Conservation (phyloP, 1,140 invertebrate species). For the Drosophila parabipectinata region DNA sequence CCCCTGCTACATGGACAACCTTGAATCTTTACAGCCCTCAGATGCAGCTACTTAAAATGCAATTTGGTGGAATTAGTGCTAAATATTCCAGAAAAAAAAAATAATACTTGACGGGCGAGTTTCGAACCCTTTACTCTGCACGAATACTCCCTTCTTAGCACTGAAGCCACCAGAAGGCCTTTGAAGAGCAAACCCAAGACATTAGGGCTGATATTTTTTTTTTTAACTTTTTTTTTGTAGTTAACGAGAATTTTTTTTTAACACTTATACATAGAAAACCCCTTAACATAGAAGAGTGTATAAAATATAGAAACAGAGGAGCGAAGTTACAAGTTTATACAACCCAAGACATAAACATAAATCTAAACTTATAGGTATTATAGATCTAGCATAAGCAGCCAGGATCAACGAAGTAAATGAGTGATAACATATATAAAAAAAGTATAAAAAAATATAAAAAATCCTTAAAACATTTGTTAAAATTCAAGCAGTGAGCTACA, state of each 20-base stretch:
- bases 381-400: constrained; percentile 67
- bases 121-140: too few relatives aligned
- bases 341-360: constrained; percentile 35
- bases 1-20: neutral
- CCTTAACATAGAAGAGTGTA: constrained; percentile 29
- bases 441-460: constrained; percentile 16
- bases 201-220: constrained; percentile 21
- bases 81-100: neutral
- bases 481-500: neutral
- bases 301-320: constrained; percentile 3
- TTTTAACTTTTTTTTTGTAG: constrained; percentile 59
- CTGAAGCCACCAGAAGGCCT: neutral
- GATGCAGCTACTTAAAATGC: neutral
- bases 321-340: constrained; percentile 25
- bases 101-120: neutral
- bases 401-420: constrained; percentile 83
- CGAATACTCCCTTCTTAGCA: neutral
- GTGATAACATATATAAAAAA: constrained; percentile 67
- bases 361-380: constrained; percentile 43
- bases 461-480: constrained; percentile 26
- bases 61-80: neutral
- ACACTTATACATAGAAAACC: constrained; percentile 28
- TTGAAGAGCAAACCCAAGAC: neutral
- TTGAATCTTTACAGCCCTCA: constrained; percentile 3
- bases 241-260: constrained; percentile 61